Evolutionary conservation across 2,888 invertebrate genomes (phyloP), one percentile per base, ranked within the genome.

Genomic region (Timandra comae): DNA sequence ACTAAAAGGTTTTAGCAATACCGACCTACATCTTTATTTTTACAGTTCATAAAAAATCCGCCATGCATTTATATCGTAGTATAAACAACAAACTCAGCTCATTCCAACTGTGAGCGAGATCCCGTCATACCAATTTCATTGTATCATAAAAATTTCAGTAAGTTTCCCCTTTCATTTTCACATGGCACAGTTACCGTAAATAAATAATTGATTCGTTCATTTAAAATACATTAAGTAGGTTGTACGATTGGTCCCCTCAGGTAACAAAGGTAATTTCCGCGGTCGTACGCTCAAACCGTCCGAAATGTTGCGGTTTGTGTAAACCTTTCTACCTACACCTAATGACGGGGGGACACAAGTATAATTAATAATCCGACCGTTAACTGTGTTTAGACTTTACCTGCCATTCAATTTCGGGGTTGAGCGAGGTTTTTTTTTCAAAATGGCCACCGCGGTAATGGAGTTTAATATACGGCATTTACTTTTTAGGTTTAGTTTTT

Each of bases 161-260:
- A 45, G 49, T 50, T 52, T 56, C 49, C 63, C 52, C 53, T 66
- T 69, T 64, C 59, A 63, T 65, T 71, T 67, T 63, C 61, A 61
- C 48, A 49, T 58, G 49, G 49, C 50, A 52, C 56, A 49, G 51
- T 57, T 62, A 54, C 53, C 47, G 46, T 56, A 41, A 50, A 52
- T 72, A 58, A 59, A 74, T 75, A 73, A 73, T 71, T 68, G 63
- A 74, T 68, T 61, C 52, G 52, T 68, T 69, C 65, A 70, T 78
- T 73, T 70, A 76, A 77, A 73, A 75, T 74, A 74, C 71, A 78
- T 74, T 75, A 75, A 63, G 57, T 46, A 52, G 49, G 56, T 38
- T 51, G 54, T 58, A 62, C 60, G 63, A 72, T 64, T 57, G 56
- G 54, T 45, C 54, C 53, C 52, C 46, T 41, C 31, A 43, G 47